These are phyloP conservation scores for Nipponacmea schrenckii DNA, from an alignment of 2,888 invertebrate species.

Conservation along the genomic window DNA sequence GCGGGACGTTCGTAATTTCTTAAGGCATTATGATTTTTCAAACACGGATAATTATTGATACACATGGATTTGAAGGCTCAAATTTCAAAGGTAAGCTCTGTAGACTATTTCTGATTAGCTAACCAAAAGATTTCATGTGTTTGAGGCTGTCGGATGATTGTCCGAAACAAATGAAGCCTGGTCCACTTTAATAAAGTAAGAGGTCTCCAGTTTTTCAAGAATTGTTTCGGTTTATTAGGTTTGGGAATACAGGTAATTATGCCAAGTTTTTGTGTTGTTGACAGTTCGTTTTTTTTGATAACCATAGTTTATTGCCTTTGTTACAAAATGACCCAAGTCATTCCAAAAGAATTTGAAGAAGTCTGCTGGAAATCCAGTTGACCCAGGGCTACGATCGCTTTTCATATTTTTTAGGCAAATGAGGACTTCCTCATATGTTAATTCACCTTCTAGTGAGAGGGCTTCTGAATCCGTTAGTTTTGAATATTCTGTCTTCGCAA, in stretches of 20 bases:
- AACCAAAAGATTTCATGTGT: too few species aligned
- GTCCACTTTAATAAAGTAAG: too few species aligned
- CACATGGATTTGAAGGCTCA: too few species aligned
- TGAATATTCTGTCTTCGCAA: neutral
- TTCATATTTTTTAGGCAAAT: neutral
- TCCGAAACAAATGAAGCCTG: too few species aligned
- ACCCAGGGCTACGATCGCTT: constrained; percentile 21
- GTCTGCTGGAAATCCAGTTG: constrained; percentile 23
- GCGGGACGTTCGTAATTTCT: too few species aligned
- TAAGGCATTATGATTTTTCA: too few species aligned
- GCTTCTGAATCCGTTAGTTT: neutral
- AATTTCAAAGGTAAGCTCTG: too few species aligned
- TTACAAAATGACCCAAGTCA: constrained; percentile 13
- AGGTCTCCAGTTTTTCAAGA: constrained; percentile 24
- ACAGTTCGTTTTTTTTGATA: constrained; percentile 19
- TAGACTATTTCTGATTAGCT: too few species aligned
- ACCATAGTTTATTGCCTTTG: constrained; percentile 13
- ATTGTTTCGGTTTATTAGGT: constrained; percentile 21
- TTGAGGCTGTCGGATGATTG: too few species aligned
- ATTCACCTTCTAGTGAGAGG: neutral
- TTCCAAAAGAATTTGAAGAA: constrained; percentile 26
- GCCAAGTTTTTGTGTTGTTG: constrained; percentile 28
- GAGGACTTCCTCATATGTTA: neutral
- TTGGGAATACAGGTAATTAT: constrained; percentile 30
- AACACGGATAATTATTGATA: too few species aligned